Conservation (phyloP, 2,888 invertebrate genomes). For the Nudaria mundana region DNA sequence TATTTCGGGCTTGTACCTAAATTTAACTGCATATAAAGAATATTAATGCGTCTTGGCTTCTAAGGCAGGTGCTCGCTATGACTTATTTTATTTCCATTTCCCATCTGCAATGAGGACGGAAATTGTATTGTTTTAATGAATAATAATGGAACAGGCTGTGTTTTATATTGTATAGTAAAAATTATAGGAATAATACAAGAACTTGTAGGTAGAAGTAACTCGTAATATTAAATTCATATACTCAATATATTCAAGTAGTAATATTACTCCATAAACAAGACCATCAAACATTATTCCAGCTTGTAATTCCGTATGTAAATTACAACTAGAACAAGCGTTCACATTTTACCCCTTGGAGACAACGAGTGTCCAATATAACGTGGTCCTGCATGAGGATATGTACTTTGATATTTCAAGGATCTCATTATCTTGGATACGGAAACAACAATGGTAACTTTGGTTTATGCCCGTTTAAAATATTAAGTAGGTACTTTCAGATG, state of each 20-base stretch:
- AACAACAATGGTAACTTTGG: slow-evolving; percentile 44
- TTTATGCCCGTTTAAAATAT: slow-evolving; percentile 71
- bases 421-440: slow-evolving; percentile 30
- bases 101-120: slow-evolving; percentile 57
- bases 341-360: slow-evolving; percentile 65
- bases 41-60: slow-evolving; percentile 67
- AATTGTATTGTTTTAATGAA: slow-evolving; percentile 58
- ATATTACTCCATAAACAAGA: slow-evolving; percentile 56
- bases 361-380: slow-evolving; percentile 35
- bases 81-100: slow-evolving; percentile 72
- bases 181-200: too few species aligned
- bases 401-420: slow-evolving; percentile 28
- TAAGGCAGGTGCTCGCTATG: slow-evolving; percentile 72
- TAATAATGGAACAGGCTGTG: slow-evolving; percentile 46
- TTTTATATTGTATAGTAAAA: too few species aligned
- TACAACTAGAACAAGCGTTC: slow-evolving; percentile 71
- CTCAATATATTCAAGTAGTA: slow-evolving; percentile 23
- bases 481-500: slow-evolving; percentile 42
- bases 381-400: slow-evolving; percentile 32
- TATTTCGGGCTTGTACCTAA: slow-evolving; percentile 62
- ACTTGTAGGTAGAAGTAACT: too few species aligned
- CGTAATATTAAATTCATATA: slow-evolving; percentile 16
- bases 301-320: slow-evolving; percentile 79
- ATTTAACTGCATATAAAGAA: slow-evolving; percentile 80
- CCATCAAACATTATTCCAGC: slow-evolving; percentile 65